A percentile compares a stretch with the other conserved stretches of the same genome.
Evolutionary conservation across 2,888 invertebrate species (phyloP).

Genomic region (Chalcosyrphus nemorum): DNA sequence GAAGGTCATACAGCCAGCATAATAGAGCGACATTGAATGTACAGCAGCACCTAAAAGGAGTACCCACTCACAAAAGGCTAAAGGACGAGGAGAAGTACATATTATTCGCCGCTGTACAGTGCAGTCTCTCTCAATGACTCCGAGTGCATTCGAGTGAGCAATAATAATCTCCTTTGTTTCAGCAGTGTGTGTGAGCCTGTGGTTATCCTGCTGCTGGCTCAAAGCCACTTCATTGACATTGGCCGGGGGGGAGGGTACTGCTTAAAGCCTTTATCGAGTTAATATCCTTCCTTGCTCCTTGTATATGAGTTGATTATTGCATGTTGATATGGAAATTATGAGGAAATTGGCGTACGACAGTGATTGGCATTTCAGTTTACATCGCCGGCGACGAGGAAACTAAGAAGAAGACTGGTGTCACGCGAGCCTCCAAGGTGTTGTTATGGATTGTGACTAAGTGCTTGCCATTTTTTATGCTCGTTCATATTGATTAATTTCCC

Average conservation of each 20-base stretch:
- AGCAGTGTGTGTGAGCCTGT: neutral
- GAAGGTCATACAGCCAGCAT: conserved; percentile 63
- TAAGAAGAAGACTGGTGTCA: conserved; percentile 7
- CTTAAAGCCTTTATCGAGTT: conserved; percentile 26
- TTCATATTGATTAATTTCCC: neutral
- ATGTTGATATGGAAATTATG: conserved; percentile 41
- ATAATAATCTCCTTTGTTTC: neutral
- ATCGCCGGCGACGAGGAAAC: neutral
- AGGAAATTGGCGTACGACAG: conserved; percentile 37
- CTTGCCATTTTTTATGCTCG: neutral
- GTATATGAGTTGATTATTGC: conserved; percentile 10
- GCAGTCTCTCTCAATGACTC: conserved; percentile 17
- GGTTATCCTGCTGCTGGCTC: conserved; percentile 14
- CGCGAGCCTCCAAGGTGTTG: conserved; percentile 1
- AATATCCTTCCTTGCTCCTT: conserved; percentile 6
- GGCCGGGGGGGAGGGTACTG: too few species aligned
- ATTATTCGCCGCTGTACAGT: neutral
- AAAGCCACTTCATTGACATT: conserved; percentile 33
- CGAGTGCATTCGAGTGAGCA: conserved; percentile 24
- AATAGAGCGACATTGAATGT: conserved; percentile 44
- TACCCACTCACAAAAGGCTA: conserved; percentile 26
- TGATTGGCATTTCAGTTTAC: conserved; percentile 42
- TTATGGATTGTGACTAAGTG: neutral
- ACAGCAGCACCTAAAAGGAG: conserved; percentile 5
- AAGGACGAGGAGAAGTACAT: conserved; percentile 23